Evolutionary conservation across 2,113 vertebrate genomes (phyloP), one percentile per base, ranked within the genome.

Genomic region (Oceanodroma tethys): DNA sequence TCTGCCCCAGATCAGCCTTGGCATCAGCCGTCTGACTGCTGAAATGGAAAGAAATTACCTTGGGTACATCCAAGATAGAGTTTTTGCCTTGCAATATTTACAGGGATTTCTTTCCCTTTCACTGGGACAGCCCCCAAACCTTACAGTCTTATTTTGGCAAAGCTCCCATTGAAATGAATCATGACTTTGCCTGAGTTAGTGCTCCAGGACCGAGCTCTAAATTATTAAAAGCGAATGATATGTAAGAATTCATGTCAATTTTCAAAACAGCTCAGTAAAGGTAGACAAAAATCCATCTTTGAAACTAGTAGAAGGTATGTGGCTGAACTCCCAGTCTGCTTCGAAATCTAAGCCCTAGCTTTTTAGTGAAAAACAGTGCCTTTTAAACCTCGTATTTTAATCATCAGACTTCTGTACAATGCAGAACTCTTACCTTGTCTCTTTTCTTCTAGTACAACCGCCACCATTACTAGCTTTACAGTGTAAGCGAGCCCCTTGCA

Each of bases 371-470:
- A 67, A 20, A 34, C n/a, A 38, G 78, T 65, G 84, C 93, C 56
- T 96, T 97, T 96, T 93, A 66, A n/a, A 80, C 16, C 58, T 94
- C 30, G 62, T 81, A 55, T 82, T 96, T 97, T 90, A 97, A 95
- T 96, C 94, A 88, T 22, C 12, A 6, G 22, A 58, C 50, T 90
- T 34, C 73, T 60, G n/a, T 55, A 82, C 82, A 74, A 80, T 14
- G 76, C 60, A 84, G 74, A 88, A 80, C 58, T 78, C 88, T 56
- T 20, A 50, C 78, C 83, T 91, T 22, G 32, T 34, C 84, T 70
- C 90, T 67, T 90, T 90, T 76, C 58, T 96, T 72, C 73, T 86
- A 56, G 63, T 10, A 50, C 55, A 47, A 8, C 40, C 85, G 94
- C 93, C 66, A 55, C 73, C 43, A 42, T 22, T 56, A 68, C 56